These are phyloP conservation scores for Drosophila pegasa DNA, from an alignment of 2,888 invertebrate species.

Conservation along the genomic window DNA sequence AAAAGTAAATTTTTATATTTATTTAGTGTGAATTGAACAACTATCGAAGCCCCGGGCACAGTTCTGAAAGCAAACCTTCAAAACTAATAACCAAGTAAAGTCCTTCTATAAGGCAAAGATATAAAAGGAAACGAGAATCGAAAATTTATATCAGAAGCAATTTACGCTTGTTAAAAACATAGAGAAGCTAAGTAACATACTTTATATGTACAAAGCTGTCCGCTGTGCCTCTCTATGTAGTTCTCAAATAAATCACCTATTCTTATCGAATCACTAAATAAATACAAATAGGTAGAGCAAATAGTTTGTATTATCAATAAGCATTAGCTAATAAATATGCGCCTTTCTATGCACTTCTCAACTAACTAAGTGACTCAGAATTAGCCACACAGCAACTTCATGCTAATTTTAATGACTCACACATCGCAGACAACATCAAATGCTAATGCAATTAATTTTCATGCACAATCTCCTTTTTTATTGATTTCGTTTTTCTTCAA, in stretches of 20 bases:
- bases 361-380: neutral
- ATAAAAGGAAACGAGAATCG: neutral
- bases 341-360: slow-evolving; percentile 11
- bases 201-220: no score
- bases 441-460: neutral
- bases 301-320: neutral
- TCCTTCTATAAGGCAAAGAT: neutral
- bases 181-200: neutral
- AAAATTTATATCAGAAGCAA: neutral
- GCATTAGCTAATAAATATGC: neutral
- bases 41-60: neutral
- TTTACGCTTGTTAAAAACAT: neutral
- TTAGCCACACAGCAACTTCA: no score
- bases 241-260: neutral
- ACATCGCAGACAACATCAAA: neutral
- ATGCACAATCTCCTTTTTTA: neutral
- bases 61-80: neutral
- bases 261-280: neutral
- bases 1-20: no score
- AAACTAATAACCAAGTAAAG: no score
- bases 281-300: neutral
- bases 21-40: no score
- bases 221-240: neutral
- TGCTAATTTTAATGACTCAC: neutral
- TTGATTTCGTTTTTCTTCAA: neutral